A percentile compares a stretch with the other conserved stretches of the same genome.
These are phyloP conservation scores for Podarcis cretensis DNA, from an alignment of 2,113 vertebrate species.

Conservation along the genomic window DNA sequence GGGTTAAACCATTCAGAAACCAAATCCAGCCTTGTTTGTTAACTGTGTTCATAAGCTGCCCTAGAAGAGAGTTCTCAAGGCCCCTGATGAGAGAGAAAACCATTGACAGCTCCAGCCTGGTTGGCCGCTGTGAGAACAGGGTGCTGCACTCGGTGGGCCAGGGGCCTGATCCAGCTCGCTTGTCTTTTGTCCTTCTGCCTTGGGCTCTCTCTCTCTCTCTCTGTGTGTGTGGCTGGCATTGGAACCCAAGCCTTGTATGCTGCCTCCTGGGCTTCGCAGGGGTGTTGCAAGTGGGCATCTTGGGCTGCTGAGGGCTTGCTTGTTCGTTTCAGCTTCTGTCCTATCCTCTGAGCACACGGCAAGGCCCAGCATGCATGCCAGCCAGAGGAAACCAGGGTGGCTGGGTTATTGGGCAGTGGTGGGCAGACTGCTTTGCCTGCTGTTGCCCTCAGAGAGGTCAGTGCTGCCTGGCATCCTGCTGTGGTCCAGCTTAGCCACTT, in stretches of 20 bases:
- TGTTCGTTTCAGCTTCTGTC: not conserved
- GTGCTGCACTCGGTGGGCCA: no score
- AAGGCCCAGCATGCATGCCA: not conserved
- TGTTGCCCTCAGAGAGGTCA: not conserved
- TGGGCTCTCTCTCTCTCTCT: no score
- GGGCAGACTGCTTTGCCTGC: not conserved
- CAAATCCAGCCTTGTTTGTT: not conserved
- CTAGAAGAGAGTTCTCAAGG: not conserved
- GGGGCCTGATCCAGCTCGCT: no score
- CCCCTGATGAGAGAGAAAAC: not conserved
- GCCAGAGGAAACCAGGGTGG: not conserved
- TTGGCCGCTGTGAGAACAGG: no score
- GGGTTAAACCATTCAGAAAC: not conserved
- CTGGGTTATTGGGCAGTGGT: rapidly evolving
- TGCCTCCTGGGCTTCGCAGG: no score
- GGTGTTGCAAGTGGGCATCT: not conserved
- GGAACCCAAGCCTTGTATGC: not conserved
- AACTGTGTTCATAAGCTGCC: not conserved
- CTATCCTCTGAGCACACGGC: not conserved
- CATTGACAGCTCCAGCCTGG: not conserved
- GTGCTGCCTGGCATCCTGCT: rapidly evolving
- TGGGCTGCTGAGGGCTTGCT: not conserved
- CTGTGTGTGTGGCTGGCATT: no score
- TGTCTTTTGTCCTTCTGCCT: no score
- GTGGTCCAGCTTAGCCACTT: not conserved